phyloP scores from a whole-genome alignment of 2,888 invertebrate genomes.

The Pseudolycoriella hygida region DNA sequence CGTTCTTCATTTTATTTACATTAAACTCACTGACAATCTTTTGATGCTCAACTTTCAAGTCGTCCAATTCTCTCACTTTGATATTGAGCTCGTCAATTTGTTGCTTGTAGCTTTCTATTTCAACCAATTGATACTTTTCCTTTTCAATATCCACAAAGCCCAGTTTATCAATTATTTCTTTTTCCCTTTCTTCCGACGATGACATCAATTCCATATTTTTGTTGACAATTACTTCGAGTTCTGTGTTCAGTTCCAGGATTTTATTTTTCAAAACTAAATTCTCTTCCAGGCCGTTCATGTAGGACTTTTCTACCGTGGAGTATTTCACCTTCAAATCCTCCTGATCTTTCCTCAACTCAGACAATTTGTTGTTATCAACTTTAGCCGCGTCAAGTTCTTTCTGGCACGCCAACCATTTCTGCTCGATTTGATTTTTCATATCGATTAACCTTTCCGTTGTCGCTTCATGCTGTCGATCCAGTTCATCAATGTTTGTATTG shows the following conservation, averaged over 20 bases:
- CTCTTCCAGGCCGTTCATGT: conserved; percentile 19
- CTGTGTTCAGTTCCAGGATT: conserved; percentile 29
- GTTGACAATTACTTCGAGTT: conserved; percentile 6
- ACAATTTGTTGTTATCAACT: conserved; percentile 17
- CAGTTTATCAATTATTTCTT: conserved; percentile 9
- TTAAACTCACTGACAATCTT: too few species aligned
- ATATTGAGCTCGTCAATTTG: too few species aligned
- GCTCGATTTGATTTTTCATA: conserved; percentile 35
- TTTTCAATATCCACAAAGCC: conserved; percentile 13
- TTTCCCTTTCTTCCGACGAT: conserved; percentile 16
- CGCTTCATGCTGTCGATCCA: conserved; percentile 54
- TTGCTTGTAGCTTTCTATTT: too few species aligned
- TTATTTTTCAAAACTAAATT: conserved; percentile 29
- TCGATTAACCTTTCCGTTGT: conserved; percentile 42
- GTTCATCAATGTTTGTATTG: conserved; percentile 42
- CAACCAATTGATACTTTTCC: conserved; percentile 14
- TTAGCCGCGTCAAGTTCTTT: conserved; percentile 22
- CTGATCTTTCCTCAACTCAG: conserved; percentile 10
- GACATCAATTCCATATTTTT: conserved; percentile 19
- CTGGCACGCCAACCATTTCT: conserved; percentile 33
- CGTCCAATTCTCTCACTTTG: too few species aligned
- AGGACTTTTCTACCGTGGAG: neutral
- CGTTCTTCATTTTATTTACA: too few species aligned
- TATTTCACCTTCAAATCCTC: conserved; percentile 14
- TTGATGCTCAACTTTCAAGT: too few species aligned